Evolutionary conservation across 2,797 vertebrate genomes (phyloP).

Genomic region (Prunella strophiata): DNA sequence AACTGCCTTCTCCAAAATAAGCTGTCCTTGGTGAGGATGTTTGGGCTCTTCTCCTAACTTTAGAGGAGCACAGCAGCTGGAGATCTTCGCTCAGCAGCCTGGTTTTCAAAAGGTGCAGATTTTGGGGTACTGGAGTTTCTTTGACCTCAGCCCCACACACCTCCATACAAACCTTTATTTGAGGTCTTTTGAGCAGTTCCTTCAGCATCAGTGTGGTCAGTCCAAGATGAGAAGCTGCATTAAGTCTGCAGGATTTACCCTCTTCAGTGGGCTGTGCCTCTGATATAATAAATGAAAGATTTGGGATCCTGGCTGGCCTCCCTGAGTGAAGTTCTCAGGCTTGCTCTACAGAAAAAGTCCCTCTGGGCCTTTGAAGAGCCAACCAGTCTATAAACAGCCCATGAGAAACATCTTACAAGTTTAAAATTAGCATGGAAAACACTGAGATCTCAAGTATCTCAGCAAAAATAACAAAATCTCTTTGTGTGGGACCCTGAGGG

Average conservation of each 20-base stretch:
- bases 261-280: background rate
- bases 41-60: background rate
- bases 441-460: background rate
- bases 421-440: background rate
- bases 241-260: background rate
- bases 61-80: background rate
- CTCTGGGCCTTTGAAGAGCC: background rate
- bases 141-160: background rate
- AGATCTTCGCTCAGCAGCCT: background rate
- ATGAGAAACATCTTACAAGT: slow-evolving; percentile 16
- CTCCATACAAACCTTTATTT: background rate
- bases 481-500: fast-evolving
- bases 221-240: background rate
- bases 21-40: background rate
- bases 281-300: background rate
- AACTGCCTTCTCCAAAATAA: background rate
- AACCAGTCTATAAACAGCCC: background rate
- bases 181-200: background rate
- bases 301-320: background rate
- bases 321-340: background rate
- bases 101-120: background rate
- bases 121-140: background rate
- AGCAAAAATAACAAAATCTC: background rate
- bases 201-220: background rate
- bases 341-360: background rate